Evolutionary conservation across 2,888 invertebrate genomes (phyloP).

Genomic region (Vannuccia rotundouncinata): DNA sequence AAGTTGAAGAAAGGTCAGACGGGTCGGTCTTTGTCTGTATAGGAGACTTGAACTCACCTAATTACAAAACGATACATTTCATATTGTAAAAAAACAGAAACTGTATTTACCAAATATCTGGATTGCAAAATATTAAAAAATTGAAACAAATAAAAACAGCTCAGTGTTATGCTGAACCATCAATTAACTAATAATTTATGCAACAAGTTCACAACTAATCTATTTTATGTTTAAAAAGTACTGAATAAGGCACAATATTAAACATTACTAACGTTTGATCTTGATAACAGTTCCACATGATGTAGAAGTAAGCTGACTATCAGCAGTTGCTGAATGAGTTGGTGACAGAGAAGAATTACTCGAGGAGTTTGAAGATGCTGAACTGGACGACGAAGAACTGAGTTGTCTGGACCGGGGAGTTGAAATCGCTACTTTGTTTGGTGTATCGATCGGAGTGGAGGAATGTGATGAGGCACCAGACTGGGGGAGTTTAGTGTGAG

Average conservation of each 20-base stretch:
- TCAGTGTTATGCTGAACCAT: no score
- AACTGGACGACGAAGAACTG: neutral
- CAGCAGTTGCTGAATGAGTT: constrained; percentile 1
- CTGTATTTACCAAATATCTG: no score
- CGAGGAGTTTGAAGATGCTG: neutral
- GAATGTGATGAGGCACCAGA: neutral
- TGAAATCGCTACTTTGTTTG: neutral
- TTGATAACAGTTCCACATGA: constrained; percentile 2
- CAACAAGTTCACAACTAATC: no score
- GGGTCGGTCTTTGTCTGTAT: neutral
- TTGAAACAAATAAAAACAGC: no score
- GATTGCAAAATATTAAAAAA: no score
- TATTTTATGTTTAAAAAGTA: no score
- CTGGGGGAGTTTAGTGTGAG: neutral
- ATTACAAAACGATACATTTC: neutral
- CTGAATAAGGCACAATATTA: neutral
- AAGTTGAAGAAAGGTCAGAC: neutral
- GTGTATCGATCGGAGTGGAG: neutral
- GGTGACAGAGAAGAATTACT: neutral
- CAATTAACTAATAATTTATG: no score
- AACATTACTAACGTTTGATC: constrained; percentile 1
- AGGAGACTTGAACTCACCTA: constrained; percentile 9
- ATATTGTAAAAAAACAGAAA: no score
- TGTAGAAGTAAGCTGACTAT: neutral
- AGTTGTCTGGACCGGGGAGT: neutral